phyloP scores from a whole-genome alignment of 1,140 invertebrate genomes.

The Drosophila pruinosa region DNA sequence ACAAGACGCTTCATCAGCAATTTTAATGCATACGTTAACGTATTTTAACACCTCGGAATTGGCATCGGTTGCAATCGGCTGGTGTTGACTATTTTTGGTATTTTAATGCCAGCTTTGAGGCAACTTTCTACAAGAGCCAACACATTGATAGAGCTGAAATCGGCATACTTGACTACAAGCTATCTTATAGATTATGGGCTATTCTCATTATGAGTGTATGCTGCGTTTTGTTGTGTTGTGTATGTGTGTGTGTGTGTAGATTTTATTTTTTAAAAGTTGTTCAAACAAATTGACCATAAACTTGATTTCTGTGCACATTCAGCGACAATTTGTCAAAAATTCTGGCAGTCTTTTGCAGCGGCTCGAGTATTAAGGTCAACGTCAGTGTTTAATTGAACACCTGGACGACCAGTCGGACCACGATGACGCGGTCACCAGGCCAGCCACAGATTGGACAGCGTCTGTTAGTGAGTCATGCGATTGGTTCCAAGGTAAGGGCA shows the following conservation, averaged over 20 bases:
- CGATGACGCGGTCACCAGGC: constrained; percentile 34
- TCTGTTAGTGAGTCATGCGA: constrained; percentile 56
- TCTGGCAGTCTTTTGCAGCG: constrained; percentile 67
- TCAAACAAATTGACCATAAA: constrained; percentile 70
- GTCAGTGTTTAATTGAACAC: constrained; percentile 77
- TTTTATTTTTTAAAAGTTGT: constrained; percentile 29
- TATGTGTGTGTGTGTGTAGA: background rate
- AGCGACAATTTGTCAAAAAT: constrained; percentile 77
- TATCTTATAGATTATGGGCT: constrained; percentile 15
- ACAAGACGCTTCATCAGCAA: constrained; percentile 75
- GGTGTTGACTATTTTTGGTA: constrained; percentile 55
- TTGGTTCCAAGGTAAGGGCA: constrained; percentile 39
- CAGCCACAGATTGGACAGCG: constrained; percentile 37
- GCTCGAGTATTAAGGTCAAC: constrained; percentile 74
- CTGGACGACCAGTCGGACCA: constrained; percentile 52
- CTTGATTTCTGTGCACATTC: constrained; percentile 76
- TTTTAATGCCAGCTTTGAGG: constrained; percentile 62
- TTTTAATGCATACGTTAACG: constrained; percentile 68
- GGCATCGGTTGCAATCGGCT: constrained; percentile 33
- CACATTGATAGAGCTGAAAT: constrained; percentile 18
- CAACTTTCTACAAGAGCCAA: constrained; percentile 60
- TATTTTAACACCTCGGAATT: constrained; percentile 72
- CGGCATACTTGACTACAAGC: constrained; percentile 1
- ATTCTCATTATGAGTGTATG: too few relatives aligned
- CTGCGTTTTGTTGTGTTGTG: too few relatives aligned